A percentile compares a stretch with the other conserved stretches of the same genome.
Conservation (phyloP, 2,888 invertebrate species). For the Aquatica leii region DNA sequence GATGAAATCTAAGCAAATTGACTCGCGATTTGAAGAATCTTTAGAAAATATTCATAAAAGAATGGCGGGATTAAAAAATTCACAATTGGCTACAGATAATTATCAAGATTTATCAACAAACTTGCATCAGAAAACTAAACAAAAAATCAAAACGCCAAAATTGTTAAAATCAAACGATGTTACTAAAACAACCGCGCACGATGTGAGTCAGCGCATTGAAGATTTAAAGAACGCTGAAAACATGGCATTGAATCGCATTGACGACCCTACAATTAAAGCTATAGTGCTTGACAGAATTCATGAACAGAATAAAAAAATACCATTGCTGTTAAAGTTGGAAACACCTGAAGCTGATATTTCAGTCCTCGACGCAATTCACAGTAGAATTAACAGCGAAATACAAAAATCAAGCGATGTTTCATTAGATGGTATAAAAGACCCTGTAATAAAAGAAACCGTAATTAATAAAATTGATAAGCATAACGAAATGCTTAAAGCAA, state of each 20-base stretch:
- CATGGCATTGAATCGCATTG: not conserved
- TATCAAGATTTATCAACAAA: too few species aligned
- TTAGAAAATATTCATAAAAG: not conserved
- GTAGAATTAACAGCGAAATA: not conserved
- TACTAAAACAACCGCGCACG: too few species aligned
- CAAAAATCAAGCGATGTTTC: not conserved
- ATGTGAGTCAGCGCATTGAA: not conserved
- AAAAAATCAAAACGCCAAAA: too few species aligned
- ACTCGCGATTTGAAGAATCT: not conserved
- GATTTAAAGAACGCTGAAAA: not conserved
- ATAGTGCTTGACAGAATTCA: not conserved
- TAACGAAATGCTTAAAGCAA: not conserved
- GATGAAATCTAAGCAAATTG: not conserved
- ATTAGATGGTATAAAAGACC: not conserved
- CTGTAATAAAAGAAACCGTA: not conserved
- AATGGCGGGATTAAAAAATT: not conserved
- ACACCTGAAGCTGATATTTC: not conserved
- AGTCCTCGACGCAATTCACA: not conserved
- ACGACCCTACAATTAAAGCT: not conserved
- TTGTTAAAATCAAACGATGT: too few species aligned
- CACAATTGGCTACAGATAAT: too few species aligned
- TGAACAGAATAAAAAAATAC: constrained; percentile 2
- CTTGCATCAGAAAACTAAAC: too few species aligned
- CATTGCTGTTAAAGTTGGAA: not conserved
- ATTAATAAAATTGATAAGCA: too few species aligned